Conservation (phyloP, 2,113 vertebrate species). For the Ptychochromis oligacanthus region DNA sequence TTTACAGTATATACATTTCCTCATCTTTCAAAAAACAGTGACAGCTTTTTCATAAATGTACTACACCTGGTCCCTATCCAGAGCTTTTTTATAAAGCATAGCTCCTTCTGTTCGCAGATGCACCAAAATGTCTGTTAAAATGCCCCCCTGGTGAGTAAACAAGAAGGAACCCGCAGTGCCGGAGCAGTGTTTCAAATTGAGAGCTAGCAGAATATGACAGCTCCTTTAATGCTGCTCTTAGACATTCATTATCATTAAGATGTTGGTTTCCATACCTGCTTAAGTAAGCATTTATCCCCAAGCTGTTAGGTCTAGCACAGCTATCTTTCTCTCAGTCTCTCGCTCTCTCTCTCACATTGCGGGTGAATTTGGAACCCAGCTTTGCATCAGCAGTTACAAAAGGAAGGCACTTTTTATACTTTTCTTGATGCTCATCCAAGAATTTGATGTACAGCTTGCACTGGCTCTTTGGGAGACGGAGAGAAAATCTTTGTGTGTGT, state of each 20-base stretch:
- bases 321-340: background rate
- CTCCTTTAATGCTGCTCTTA: conserved; percentile 53
- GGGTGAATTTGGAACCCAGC: conserved; percentile 23
- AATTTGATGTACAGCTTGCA: conserved; percentile 39
- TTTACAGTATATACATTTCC: background rate
- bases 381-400: conserved; percentile 63
- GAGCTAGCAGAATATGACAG: conserved; percentile 51
- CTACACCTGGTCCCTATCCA: conserved; percentile 25
- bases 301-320: conserved; percentile 44
- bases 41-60: conserved; percentile 5
- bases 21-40: background rate
- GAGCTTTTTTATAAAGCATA: conserved; percentile 30
- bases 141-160: conserved; percentile 34
- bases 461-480: background rate
- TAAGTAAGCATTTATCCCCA: conserved; percentile 66
- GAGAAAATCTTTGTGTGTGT: background rate
- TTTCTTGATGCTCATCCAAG: conserved; percentile 52
- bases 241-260: conserved; percentile 74
- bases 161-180: conserved; percentile 39
- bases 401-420: conserved; percentile 37
- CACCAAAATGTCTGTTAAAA: conserved; percentile 9
- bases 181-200: conserved; percentile 45
- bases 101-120: conserved; percentile 13
- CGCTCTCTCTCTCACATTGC: background rate
- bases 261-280: conserved; percentile 61